Evolutionary conservation across 35 echinoderm and acorn worm species (phyloP).

Genomic region (Ophiothrix spiculata): DNA sequence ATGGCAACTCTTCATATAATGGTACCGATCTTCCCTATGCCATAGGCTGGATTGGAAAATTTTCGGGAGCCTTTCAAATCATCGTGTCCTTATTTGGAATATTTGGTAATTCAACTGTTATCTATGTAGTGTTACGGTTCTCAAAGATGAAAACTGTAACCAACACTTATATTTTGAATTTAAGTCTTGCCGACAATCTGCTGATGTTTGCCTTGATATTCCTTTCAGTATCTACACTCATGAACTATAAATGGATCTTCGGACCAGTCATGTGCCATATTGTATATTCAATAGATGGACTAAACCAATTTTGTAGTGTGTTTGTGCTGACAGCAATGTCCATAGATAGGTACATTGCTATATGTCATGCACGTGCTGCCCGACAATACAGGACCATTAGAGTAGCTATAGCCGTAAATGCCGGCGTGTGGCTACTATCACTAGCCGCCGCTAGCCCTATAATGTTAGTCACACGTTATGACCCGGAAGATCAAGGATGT

Average conservation of each 20-base stretch:
- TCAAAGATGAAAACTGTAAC: conserved; percentile 88
- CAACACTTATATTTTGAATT: conserved; percentile 67
- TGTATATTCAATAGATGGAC: conserved; percentile 38
- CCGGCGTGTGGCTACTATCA: conserved; percentile 66
- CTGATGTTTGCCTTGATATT: conserved; percentile 48
- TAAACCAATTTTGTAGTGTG: conserved; percentile 56
- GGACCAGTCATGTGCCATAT: conserved; percentile 51
- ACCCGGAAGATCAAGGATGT: conserved; percentile 4
- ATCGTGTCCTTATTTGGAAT: conserved; percentile 49
- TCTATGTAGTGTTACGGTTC: conserved; percentile 64
- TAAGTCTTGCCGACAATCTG: conserved; percentile 58
- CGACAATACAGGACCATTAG: conserved; percentile 40
- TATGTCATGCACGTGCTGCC: conserved; percentile 53
- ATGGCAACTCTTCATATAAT: background rate
- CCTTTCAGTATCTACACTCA: conserved; percentile 22
- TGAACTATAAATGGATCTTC: conserved; percentile 41
- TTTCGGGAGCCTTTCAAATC: conserved; percentile 14
- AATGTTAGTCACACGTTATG: conserved; percentile 36
- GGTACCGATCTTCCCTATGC: background rate
- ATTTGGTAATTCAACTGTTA: conserved; percentile 56
- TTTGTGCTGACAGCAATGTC: conserved; percentile 60
- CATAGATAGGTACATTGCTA: conserved; percentile 63
- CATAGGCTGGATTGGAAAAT: background rate
- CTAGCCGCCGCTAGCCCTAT: conserved; percentile 44
- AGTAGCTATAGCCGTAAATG: conserved; percentile 38